Evolutionary conservation across 2,113 vertebrate species (phyloP), one percentile per base, ranked within the genome.

Genomic region (Tupaia tana): DNA sequence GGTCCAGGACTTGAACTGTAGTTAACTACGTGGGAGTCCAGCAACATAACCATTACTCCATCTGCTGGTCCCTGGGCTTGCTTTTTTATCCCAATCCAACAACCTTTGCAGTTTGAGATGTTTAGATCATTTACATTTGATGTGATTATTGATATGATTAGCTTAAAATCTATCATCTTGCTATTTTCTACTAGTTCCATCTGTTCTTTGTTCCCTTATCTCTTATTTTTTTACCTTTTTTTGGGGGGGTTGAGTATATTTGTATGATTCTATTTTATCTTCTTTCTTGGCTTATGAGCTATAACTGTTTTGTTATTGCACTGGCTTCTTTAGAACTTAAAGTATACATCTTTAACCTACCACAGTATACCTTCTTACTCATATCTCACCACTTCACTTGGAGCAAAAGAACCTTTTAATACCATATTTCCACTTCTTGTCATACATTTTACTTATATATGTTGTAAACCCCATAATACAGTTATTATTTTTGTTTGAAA

Each of bases 71-170:
- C 43, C 31, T 34, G 43, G 31, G 75, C 73, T 90, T 90, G 25
- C 71, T 83, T 82, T 82, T 90, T 82, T 59, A 59, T 83, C 78
- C 22, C 29, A 90, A 25, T 71, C n/a, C 83, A 11, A 85, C 27
- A 63, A 25, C 80, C 34, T 91, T 71, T 85, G 34, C 54, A 34
- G 88, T 87, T 93, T 85, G n/a, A 24, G 18, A 91, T 66, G 61
- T 89, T 95, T 86, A 86, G 34, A 52, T 89, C n/a, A 92, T 91
- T 94, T 81, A 77, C 9, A 86, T n/a, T 94, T 86, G 82, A 86
- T 92, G 18, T 77, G 19, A 80, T 77, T 63, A 69, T 12, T 86
- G 64, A 31, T 79, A 77, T 70, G 66, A 34, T 89, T 94, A 70
- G 31, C 83, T 77, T 71, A 83, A 75, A 67, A n/a, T 54, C 56